A percentile compares a stretch with the other conserved stretches of the same genome.
These are phyloP conservation scores for Rotaria socialis DNA, from an alignment of 2,888 invertebrate genomes.

Conservation along the genomic window DNA sequence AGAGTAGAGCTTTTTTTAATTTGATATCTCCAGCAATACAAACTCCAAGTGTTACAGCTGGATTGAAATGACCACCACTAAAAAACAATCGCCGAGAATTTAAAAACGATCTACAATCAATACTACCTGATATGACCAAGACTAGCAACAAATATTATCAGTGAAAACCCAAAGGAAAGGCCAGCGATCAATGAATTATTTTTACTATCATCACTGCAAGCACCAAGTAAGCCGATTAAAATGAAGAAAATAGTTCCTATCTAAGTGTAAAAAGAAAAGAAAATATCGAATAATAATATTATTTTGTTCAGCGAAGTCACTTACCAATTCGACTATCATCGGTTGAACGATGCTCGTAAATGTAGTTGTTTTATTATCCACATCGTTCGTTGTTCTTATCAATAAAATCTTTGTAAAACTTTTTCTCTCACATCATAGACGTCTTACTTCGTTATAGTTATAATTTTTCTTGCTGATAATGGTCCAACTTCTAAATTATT, in stretches of 20 bases:
- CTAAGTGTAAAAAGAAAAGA: not conserved
- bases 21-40: not conserved
- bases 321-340: not conserved
- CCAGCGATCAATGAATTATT: not conserved
- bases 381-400: not conserved
- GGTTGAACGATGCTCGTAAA: not conserved
- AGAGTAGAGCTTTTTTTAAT: not conserved
- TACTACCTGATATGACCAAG: constrained; percentile 4
- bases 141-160: not conserved
- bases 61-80: constrained; percentile 20
- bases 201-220: not conserved
- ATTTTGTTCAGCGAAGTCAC: not conserved
- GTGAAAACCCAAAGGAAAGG: not conserved
- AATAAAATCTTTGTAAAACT: not conserved
- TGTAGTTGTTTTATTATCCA: not conserved
- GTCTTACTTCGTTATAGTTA: not conserved
- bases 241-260: not conserved
- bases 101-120: not conserved
- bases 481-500: not conserved
- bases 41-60: not conserved
- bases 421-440: not conserved
- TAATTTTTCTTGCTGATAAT: not conserved
- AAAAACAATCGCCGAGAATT: not conserved
- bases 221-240: not conserved
- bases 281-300: too few relatives aligned